Evolutionary conservation across 2,797 vertebrate genomes (phyloP), one percentile per base, ranked within the genome.

Genomic region (Lutjanus campechanus): DNA sequence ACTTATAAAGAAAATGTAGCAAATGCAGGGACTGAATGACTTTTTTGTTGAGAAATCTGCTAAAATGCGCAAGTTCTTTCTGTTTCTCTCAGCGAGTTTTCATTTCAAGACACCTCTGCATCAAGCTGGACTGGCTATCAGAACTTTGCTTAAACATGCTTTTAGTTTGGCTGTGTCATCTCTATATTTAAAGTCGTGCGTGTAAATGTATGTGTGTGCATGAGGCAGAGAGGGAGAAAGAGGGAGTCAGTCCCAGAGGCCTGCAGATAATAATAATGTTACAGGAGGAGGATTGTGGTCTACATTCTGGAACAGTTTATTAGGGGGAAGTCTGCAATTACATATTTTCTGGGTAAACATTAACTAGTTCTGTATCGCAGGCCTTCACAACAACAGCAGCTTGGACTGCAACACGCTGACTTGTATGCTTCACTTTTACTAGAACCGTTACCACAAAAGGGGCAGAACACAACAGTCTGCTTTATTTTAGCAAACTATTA

Each of bases 301-400:
- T 91, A 81, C 43, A 76, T 94, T 94, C 95, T 95, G 96, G 93
- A 95, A 95, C 93, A 89, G 94, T 96, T 97, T 96, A 96, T 95
- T 96, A 95, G 94, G 94, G 95, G 96, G 96, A 97, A 96, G 96
- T 96, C 96, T 80, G 77, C 95, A 96, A 96, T 97, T 96, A 96
- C 96, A 97, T 96, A 96, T 96, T 90, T 96, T 97, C 96, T 96
- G 95, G 95, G 95, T 96, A 97, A 97, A 97, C 95, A 96, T 96
- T 96, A 97, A 97, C 96, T 95, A 92, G 93, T 93, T 90, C 88
- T 89, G 93, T 93, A 96, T 80, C 49, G 47, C 76, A 73, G 83
- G 69, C 84, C 79, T 79, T 66, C 69, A 79, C 88, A 82, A 81
- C 76, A 82, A 56, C 74, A 59, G 78, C 82, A 73, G 63, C 68